These are phyloP conservation scores for Pseudochromis fuscus DNA, from an alignment of 2,797 vertebrate species.

Conservation along the genomic window DNA sequence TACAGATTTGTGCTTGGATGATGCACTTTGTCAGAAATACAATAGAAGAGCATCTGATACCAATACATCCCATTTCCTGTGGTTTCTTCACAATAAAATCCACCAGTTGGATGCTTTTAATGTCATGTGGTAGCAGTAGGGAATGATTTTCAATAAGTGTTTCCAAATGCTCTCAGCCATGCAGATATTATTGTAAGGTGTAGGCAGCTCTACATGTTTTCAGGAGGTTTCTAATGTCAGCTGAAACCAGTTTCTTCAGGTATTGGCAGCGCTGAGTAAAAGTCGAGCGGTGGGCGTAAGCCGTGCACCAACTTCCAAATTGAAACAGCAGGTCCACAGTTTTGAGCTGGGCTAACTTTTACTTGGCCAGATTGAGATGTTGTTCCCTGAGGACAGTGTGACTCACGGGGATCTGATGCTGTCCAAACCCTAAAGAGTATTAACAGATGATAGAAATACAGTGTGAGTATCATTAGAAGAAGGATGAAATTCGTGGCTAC, in stretches of 20 bases:
- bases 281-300: slow-evolving; percentile 63
- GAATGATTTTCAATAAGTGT: slow-evolving; percentile 5
- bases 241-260: slow-evolving; percentile 25
- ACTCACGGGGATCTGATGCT: slow-evolving; percentile 45
- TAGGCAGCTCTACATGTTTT: not conserved
- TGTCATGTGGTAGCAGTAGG: not conserved
- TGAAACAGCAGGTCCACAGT: slow-evolving; percentile 72
- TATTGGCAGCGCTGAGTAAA: slow-evolving; percentile 39
- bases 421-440: slow-evolving; percentile 26
- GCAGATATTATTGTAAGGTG: not conserved
- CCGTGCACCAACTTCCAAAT: slow-evolving; percentile 66
- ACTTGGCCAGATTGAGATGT: slow-evolving; percentile 51
- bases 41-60: not conserved
- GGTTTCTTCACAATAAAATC: not conserved
- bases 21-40: not conserved
- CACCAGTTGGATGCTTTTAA: slow-evolving; percentile 1
- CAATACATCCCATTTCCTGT: not conserved
- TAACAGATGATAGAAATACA: slow-evolving; percentile 40
- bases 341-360: slow-evolving; percentile 47
- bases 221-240: slow-evolving; percentile 2
- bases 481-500: slow-evolving; percentile 10
- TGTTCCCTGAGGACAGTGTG: slow-evolving; percentile 46
- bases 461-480: slow-evolving; percentile 13
- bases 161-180: not conserved
- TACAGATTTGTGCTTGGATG: not conserved